Base-by-base conservation (phyloP, 2,888 invertebrate species). In the Cosmorhoe ocellata region DNA sequence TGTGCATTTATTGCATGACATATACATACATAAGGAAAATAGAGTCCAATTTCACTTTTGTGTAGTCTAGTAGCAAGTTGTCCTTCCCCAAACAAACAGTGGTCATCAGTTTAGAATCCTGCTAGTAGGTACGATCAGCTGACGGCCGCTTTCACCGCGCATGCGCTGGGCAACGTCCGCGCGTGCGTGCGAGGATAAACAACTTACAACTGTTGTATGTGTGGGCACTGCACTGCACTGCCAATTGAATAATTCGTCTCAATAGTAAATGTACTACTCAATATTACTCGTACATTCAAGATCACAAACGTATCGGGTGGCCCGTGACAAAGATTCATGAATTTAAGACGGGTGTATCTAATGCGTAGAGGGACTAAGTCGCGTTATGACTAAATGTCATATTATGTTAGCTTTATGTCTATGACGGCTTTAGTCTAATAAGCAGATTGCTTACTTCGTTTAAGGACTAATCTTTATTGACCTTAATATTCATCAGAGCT, bases 141-240 rank as follows among this genome's bases (percentile, higher is more conserved):
- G 48, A 42, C 8, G 45, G 51, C 32, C 44, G 48, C 53, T 53
- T 53, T 53, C 53, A 44, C 53, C 37, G 37, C 43, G 31, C 47
- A 34, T 48, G 44, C 39, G 40, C 48, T 36, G 43, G 53, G 44
- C 53, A 48, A 53, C 48, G 53, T 11, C 53, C 53, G 48, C 26
- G 43, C 39, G 40, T 53, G 53, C 53, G 53, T 48, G 43, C 13
- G 33, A 32, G 36, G 37, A 50, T 50, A 28, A 44, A 50, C 27
- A 28, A 42, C 33, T 36, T 38, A 38, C 39, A 43, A 43, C 50
- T 50, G 39, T 47, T 27, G n/a, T 32, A 12, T 27, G 26, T 46
- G 38, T 27, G 13, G 22, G 11, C 18, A 14, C 6, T 24, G n/a
- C 7, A 18, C 9, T 24, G 24, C 5, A 7, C 33, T 43, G 28